phyloP scores from a whole-genome alignment of 1,140 invertebrate species.

The Wiebesia pumilae region DNA sequence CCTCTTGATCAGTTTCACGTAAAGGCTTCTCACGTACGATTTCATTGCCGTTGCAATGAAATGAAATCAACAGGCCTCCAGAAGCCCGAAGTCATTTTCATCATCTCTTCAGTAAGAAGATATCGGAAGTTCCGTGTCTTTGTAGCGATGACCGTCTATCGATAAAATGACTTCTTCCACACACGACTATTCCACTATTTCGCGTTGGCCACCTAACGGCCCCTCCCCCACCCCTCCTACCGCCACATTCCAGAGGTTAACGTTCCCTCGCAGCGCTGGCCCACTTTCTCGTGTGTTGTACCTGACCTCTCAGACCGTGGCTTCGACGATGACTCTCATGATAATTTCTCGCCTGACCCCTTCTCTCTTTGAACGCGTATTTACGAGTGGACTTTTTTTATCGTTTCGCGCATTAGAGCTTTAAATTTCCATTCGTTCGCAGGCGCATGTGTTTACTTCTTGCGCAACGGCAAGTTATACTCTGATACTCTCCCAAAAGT shows the following conservation, averaged over 20 bases:
- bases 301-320: neutral
- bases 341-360: neutral
- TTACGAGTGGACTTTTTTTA: neutral
- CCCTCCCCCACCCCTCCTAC: neutral
- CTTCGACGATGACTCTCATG: neutral
- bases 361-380: neutral
- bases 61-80: no score
- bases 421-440: neutral
- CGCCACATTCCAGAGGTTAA: slow-evolving; percentile 31
- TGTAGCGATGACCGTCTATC: neutral
- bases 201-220: slow-evolving; percentile 22
- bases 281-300: slow-evolving; percentile 28
- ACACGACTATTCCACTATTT: slow-evolving; percentile 12
- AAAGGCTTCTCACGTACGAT: neutral
- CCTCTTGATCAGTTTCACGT: neutral
- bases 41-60: neutral
- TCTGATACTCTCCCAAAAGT: neutral
- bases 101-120: neutral
- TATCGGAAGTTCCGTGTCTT: neutral
- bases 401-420: neutral
- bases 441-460: neutral
- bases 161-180: neutral
- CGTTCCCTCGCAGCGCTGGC: slow-evolving; percentile 14
- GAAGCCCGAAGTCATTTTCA: no score
- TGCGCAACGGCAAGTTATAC: neutral